Evolutionary conservation across 2,797 vertebrate species (phyloP).

Genomic region (Fistularia commersonii): DNA sequence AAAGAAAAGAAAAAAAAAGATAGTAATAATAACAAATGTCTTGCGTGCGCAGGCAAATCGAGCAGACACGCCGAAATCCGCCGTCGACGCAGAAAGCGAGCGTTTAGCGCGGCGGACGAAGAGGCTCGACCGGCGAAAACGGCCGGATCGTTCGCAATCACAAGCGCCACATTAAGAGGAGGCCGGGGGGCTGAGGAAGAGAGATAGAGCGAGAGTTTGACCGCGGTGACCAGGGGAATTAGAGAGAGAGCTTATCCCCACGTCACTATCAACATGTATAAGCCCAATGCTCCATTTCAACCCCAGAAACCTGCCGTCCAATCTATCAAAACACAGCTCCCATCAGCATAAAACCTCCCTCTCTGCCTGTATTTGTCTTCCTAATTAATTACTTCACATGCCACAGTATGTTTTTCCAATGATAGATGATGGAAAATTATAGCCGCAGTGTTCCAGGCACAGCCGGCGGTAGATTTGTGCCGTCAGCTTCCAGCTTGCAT

Average conservation of each 20-base stretch:
- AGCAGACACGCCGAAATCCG: no score
- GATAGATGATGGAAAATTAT: slow-evolving; percentile 69
- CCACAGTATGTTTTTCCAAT: slow-evolving; percentile 68
- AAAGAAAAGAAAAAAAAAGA: no score
- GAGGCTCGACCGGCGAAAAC: no score
- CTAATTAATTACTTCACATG: slow-evolving; percentile 73
- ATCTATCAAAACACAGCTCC: slow-evolving; percentile 61
- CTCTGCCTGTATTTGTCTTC: slow-evolving; percentile 67
- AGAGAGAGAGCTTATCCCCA: slow-evolving; percentile 60
- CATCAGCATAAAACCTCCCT: slow-evolving; percentile 57
- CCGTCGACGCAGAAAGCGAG: no score
- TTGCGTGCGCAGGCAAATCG: no score
- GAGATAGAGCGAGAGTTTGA: slow-evolving; percentile 36
- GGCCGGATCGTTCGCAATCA: slow-evolving; percentile 1
- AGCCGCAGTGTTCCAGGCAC: slow-evolving; percentile 53
- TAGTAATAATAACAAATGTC: no score
- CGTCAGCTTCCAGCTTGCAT: slow-evolving; percentile 62
- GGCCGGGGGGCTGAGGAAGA: slow-evolving; percentile 6
- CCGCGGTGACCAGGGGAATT: slow-evolving; percentile 60
- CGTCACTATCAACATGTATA: slow-evolving; percentile 59
- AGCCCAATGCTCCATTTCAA: slow-evolving; percentile 57
- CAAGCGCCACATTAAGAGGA: slow-evolving; percentile 5
- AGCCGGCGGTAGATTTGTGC: slow-evolving; percentile 69
- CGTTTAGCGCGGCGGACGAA: no score
- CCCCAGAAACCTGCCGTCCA: slow-evolving; percentile 60